Conservation (phyloP, 1,140 invertebrate species). For the Scylla paramamosain region DNA sequence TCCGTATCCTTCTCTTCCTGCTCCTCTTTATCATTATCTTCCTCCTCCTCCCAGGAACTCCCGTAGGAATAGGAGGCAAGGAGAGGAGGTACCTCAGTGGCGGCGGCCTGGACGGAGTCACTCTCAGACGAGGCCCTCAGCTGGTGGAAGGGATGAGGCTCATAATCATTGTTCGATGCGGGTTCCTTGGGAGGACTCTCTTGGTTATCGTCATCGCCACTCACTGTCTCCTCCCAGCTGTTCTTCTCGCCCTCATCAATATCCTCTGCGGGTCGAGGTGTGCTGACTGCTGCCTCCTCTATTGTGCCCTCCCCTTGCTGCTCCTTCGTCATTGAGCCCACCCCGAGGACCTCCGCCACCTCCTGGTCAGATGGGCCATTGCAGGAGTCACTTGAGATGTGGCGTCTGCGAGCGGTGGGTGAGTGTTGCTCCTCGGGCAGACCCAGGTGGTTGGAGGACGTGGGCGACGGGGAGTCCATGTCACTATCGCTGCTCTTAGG, state of each 20-base stretch:
- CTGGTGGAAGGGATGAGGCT: no score
- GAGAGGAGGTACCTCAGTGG: neutral
- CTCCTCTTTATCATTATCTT: neutral
- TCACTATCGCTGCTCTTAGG: slow-evolving; percentile 18
- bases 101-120: neutral
- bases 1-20: neutral
- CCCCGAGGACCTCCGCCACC: slow-evolving; percentile 39
- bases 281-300: neutral
- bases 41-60: slow-evolving; percentile 65
- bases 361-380: slow-evolving; percentile 42
- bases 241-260: neutral
- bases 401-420: neutral
- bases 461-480: neutral
- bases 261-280: neutral
- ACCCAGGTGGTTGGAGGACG: neutral
- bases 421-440: neutral
- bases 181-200: no score
- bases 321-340: neutral
- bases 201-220: no score
- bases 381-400: neutral
- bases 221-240: neutral
- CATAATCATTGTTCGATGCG: no score
- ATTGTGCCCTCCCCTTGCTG: neutral
- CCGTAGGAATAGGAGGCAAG: slow-evolving; percentile 38
- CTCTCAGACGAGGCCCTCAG: no score